Evolutionary conservation across 2,888 invertebrate species (phyloP), one percentile per base, ranked within the genome.

Genomic region (Venusia cambrica): DNA sequence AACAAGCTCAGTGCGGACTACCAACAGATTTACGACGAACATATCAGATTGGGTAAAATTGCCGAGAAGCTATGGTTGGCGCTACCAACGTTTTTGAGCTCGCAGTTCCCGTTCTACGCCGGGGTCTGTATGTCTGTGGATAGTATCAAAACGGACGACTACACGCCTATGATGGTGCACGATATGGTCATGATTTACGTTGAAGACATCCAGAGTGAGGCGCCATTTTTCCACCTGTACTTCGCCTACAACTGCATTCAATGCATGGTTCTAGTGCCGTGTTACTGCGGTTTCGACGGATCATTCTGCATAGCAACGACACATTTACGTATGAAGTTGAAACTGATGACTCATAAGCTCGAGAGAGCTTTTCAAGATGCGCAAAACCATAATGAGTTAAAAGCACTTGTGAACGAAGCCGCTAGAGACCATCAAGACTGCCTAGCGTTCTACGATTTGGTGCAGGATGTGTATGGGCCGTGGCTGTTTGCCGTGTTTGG

Each of bases 231-330:
- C 24, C 68, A 79, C 39, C 42, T 69, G 1, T 51, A 74, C 25
- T 81, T 74, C 35, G 67, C 62, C 0, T 77, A 73, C 44, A 74
- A 65, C 27, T 56, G 69, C 10, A 4, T 58, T 0, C 68, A 70
- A 26, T 67, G 68, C 13, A 14, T 71, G 1, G 47, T 65, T 2
- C 51, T 80, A 0, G 51, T 63, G 1, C 69, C 71, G 1, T 67
- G 68, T 16, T 80, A 67, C 35, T 48, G 59, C 2, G 78, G 79
- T 1, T 68, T 79, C 5, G 81, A 79, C 16, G 76, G 77, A 0
- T 75, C 74, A 0, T 79, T 77, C 34, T 77, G 79, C 32, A 77
- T 80, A 26, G 70, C 72, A 1, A 73, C 68, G 0, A 73, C 68
- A 1, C 76, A 80, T 43, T 49, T 78, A 12, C 54, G 70, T 3